These are phyloP conservation scores for Caenorhabditis macrosperma DNA, from an alignment of 2,888 invertebrate species.

Conservation along the genomic window DNA sequence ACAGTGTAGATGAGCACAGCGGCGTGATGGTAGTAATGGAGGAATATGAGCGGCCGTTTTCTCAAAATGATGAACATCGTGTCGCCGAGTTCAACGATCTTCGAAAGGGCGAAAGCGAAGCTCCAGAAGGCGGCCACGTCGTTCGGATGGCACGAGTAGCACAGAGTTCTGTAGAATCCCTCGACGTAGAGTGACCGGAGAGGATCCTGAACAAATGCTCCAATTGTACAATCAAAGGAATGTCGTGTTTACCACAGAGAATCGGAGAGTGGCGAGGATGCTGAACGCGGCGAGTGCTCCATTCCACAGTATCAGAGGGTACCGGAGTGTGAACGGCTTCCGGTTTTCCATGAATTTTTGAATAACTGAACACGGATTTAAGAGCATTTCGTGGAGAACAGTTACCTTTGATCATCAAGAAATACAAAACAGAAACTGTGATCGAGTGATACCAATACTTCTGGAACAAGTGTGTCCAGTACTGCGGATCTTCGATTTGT, in stretches of 20 bases:
- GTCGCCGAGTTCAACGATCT: conserved; percentile 78
- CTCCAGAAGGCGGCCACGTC: conserved; percentile 75
- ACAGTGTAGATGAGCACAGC: conserved; percentile 80
- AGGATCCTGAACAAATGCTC: conserved; percentile 74
- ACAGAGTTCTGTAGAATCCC: conserved; percentile 73
- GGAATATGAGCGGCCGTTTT: conserved; percentile 77
- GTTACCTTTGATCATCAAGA: conserved; percentile 63
- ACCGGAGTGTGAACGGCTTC: conserved; percentile 81
- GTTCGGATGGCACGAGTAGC: conserved; percentile 74
- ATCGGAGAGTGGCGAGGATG: conserved; percentile 81
- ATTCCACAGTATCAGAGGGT: conserved; percentile 82
- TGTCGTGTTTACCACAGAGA: conserved; percentile 73
- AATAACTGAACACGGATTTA: conserved; percentile 66
- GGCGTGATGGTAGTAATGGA: conserved; percentile 80
- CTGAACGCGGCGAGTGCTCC: conserved; percentile 82
- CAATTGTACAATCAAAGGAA: too few species aligned
- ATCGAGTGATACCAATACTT: conserved; percentile 85
- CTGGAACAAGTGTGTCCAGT: conserved; percentile 77
- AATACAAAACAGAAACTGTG: conserved; percentile 84
- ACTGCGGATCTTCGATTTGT: conserved; percentile 69
- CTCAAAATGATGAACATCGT: conserved; percentile 79
- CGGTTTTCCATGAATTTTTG: conserved; percentile 81
- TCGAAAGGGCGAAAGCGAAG: conserved; percentile 77
- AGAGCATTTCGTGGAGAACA: background rate
- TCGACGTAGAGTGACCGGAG: conserved; percentile 63